phyloP scores from a whole-genome alignment of 2,113 vertebrate species.

The Limanda limanda region DNA sequence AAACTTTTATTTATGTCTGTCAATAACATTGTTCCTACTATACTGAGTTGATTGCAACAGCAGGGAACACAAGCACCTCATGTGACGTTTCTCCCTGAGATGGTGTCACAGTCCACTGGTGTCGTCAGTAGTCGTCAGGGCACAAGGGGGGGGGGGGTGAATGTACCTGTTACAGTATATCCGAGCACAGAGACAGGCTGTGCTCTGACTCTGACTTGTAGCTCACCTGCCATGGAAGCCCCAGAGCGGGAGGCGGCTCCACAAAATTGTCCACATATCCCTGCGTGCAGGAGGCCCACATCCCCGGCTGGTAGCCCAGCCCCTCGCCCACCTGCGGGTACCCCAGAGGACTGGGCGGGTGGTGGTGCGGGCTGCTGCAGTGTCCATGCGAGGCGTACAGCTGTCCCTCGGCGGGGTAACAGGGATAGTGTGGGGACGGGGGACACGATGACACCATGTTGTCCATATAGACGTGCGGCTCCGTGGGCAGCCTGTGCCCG shows the following conservation, averaged over 20 bases:
- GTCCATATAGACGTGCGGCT: slow-evolving; percentile 68
- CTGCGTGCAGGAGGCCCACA: slow-evolving; percentile 74
- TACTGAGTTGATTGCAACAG: slow-evolving; percentile 41
- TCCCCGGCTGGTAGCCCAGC: slow-evolving; percentile 63
- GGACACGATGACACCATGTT: slow-evolving; percentile 62
- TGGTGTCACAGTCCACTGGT: slow-evolving; percentile 8
- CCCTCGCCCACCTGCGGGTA: slow-evolving; percentile 69
- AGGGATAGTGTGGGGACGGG: slow-evolving; percentile 77
- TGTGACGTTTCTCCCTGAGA: slow-evolving; percentile 29
- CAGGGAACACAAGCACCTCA: slow-evolving; percentile 20
- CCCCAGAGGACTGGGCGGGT: slow-evolving; percentile 61
- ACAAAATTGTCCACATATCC: slow-evolving; percentile 74
- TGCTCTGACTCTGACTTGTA: slow-evolving; percentile 70
- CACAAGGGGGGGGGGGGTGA: slow-evolving; percentile 1
- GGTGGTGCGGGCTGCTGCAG: slow-evolving; percentile 61
- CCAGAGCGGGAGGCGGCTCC: slow-evolving; percentile 61
- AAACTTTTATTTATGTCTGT: slow-evolving; percentile 15
- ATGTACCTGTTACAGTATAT: slow-evolving; percentile 41
- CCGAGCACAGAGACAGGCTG: slow-evolving; percentile 61
- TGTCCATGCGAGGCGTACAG: slow-evolving; percentile 68
- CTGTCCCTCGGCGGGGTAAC: slow-evolving; percentile 71
- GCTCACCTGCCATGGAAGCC: slow-evolving; percentile 75
- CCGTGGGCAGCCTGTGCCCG: slow-evolving; percentile 50
- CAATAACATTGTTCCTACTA: slow-evolving; percentile 13
- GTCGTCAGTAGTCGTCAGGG: slow-evolving; percentile 17